Evolutionary conservation across 2,888 invertebrate species (phyloP).

Genomic region (Tipula unca): DNA sequence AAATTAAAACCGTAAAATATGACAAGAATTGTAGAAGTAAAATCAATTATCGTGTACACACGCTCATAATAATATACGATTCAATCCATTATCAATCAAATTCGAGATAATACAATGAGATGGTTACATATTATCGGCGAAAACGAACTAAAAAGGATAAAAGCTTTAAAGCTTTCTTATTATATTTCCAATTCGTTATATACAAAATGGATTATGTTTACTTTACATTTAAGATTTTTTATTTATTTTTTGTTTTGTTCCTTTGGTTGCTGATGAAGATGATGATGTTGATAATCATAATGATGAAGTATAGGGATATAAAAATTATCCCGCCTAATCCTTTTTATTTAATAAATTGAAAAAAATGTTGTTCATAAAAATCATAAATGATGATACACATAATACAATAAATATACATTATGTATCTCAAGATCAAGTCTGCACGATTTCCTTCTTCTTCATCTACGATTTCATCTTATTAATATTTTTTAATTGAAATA

Average conservation of each 20-base stretch:
- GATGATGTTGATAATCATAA: not conserved
- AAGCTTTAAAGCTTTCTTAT: slow-evolving; percentile 14
- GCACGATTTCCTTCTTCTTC: not conserved
- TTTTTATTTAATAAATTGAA: not conserved
- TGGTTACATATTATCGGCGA: not conserved
- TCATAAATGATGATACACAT: not conserved
- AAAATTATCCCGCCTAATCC: not conserved
- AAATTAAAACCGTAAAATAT: slow-evolving; percentile 8
- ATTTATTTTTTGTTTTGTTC: not conserved
- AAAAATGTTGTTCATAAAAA: not conserved
- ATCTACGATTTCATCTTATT: not conserved
- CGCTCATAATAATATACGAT: not conserved
- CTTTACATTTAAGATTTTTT: not conserved
- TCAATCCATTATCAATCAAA: not conserved
- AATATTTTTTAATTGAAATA: not conserved
- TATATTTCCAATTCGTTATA: not conserved
- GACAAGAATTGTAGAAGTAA: not conserved
- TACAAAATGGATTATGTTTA: not conserved
- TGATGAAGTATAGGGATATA: not conserved
- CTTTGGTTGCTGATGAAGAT: not conserved
- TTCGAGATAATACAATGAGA: not conserved
- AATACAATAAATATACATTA: not conserved
- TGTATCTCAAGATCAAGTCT: not conserved
- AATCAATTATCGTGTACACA: not conserved
- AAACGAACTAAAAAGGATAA: not conserved